These are phyloP conservation scores for Lichenostomus cassidix DNA, from an alignment of 2,113 vertebrate species.

Conservation along the genomic window DNA sequence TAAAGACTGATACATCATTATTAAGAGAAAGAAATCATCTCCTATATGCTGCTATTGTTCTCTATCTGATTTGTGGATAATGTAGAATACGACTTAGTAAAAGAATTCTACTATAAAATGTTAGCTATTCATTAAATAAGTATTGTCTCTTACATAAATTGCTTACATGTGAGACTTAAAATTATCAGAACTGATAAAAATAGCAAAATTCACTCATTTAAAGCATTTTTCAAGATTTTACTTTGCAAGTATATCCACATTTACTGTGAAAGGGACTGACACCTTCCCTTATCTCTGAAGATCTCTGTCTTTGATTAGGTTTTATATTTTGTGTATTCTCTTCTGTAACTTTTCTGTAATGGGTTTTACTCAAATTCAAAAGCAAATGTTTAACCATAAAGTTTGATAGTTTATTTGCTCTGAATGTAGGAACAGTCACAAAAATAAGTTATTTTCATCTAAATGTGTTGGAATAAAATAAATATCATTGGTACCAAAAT, in stretches of 20 bases:
- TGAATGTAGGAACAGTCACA: neutral
- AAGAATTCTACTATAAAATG: neutral
- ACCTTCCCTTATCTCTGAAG: neutral
- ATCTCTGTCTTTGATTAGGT: neutral
- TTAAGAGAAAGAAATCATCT: neutral
- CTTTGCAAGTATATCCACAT: neutral
- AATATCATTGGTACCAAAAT: neutral
- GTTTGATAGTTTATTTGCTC: neutral
- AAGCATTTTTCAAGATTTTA: neutral
- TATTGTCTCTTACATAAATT: neutral
- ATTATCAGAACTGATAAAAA: neutral
- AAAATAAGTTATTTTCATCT: neutral
- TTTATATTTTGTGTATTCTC: neutral
- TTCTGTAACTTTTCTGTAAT: neutral
- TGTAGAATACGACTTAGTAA: neutral
- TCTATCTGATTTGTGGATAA: neutral
- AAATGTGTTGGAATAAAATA: neutral
- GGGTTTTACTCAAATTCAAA: neutral
- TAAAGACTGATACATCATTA: neutral
- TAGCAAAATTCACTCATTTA: neutral
- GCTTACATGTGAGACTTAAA: neutral
- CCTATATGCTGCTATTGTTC: neutral
- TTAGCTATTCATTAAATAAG: neutral
- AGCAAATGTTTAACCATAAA: neutral
- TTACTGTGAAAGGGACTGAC: neutral